Evolutionary conservation across 2,113 vertebrate genomes (phyloP).

Genomic region (Mastomys natalensis): DNA sequence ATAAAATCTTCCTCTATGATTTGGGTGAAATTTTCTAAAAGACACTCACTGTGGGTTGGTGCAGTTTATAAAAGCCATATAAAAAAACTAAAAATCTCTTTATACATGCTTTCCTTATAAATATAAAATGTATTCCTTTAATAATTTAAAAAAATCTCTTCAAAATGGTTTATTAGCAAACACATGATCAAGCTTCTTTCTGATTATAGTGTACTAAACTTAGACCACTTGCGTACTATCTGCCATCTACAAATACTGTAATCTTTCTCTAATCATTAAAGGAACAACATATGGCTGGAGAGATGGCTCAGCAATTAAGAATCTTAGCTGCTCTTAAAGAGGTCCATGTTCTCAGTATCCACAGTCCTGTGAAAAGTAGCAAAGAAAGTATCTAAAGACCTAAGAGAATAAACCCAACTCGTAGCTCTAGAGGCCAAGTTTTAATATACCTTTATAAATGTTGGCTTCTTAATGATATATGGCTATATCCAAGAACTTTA

Average conservation of each 20-base stretch:
- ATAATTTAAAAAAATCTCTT: neutral
- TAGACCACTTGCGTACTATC: neutral
- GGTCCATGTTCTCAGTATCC: neutral
- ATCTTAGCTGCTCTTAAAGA: neutral
- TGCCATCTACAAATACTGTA: neutral
- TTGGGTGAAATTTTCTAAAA: constrained; percentile 44
- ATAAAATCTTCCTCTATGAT: neutral
- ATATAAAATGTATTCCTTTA: neutral
- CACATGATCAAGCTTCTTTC: neutral
- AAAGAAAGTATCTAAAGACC: neutral
- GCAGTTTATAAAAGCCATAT: constrained; percentile 52
- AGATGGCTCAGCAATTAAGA: neutral
- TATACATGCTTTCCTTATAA: neutral
- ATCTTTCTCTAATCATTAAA: neutral
- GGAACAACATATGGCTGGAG: neutral
- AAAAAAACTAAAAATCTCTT: neutral
- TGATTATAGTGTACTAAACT: neutral
- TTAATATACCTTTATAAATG: neutral
- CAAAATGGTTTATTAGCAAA: neutral
- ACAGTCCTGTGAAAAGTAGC: neutral
- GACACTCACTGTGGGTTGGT: neutral
- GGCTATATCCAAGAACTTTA: neutral
- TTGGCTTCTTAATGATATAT: neutral
- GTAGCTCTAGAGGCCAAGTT: neutral
- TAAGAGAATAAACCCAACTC: neutral